Base-by-base conservation (phyloP, 2,113 vertebrate species). In the Spermophilus dauricus region DNA sequence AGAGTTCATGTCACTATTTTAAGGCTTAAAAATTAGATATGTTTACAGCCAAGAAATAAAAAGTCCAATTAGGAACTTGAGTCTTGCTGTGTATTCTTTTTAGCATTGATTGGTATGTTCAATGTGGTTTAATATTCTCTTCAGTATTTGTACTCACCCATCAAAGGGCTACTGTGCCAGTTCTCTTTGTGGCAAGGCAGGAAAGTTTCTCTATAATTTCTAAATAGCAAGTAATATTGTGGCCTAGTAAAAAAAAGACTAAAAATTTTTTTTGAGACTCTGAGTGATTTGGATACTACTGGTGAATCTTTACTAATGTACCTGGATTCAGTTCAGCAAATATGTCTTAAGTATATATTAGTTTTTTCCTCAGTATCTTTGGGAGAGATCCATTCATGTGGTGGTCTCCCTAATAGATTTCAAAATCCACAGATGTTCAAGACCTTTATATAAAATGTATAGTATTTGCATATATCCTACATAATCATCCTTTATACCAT, bases 171-270 rank as follows among this genome's bases (percentile, higher is more conserved):
- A 32, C 61, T 94, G 17, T 94, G 67, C 86, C 77, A 89, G 30
- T 86, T 87, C 73, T 95, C 13, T 97, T 93, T 91, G 42, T 86
- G 67, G 48, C 34, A 77, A 96, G 69, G 58, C 77, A 91, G 75
- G 67, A 83, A 92, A 67, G 48, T 67, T 63, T 96, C 94, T 90
- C 65, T 45, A 45, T 75, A 76, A 69, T 97, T 89, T 83, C 75
- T 93, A 70, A 93, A 75, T 85, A 87, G 48, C 58, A 70, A 28
- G 48, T 88, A 89, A 53, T 89, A 28, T 2, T 67, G 39, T 63
- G 30, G 20, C 84, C 34, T 77, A 89, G 82, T 18, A 65, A 81
- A 80, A 83, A 76, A 83, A 48, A 70, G 30, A 45, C 86, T 14
- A 16, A 34, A 24, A 42, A 86, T n/a, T 48, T 65, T 42, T 37